Evolutionary conservation across 23 tunicate genomes (phyloP), one percentile per base, ranked within the genome.

Genomic region (Halocynthia roretzi): DNA sequence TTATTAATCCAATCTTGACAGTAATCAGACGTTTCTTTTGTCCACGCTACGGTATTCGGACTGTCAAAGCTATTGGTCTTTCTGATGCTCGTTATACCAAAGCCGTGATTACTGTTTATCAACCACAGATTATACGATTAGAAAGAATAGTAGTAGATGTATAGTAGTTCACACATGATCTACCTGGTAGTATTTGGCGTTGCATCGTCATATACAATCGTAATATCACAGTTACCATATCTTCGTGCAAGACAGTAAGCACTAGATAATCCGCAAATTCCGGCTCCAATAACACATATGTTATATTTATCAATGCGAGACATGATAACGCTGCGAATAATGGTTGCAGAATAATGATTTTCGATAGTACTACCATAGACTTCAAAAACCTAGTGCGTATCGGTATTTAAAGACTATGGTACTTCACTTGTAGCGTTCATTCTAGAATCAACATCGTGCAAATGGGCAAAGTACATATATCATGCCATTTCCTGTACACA

Each of bases 261-360:
- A 56, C 82, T 55, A 54, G 86, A 66, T 7, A 87, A 83, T 6
- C 93, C 93, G 67, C 51, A 22, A 10, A 87, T 77, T 11, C 93
- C 93, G 50, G 80, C 93, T 7, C 93, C 93, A 61, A 87, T 44
- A 6, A 87, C 86, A 62, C 70, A 65, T 31, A 31, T 31, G 44
- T 31, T 31, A 31, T 31, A 31, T 31, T 31, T 31, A 31, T 31
- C 44, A 4, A 31, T 31, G 44, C 44, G 4, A 31, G 44, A 31
- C 44, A 31, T 31, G 44, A 31, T 31, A 31, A 31, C 44, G 44
- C 44, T 31, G 44, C 44, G 44, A 31, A 31, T 31, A 31, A 31
- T 4, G 4, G 4, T 1, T 31, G 44, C 44, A 31, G 44, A 31
- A 31, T 31, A 31, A 31, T 1, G 4, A 31, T 31, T 31, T 4